Evolutionary conservation across 2,888 invertebrate genomes (phyloP).

Genomic region (Stenotaenia linearis): DNA sequence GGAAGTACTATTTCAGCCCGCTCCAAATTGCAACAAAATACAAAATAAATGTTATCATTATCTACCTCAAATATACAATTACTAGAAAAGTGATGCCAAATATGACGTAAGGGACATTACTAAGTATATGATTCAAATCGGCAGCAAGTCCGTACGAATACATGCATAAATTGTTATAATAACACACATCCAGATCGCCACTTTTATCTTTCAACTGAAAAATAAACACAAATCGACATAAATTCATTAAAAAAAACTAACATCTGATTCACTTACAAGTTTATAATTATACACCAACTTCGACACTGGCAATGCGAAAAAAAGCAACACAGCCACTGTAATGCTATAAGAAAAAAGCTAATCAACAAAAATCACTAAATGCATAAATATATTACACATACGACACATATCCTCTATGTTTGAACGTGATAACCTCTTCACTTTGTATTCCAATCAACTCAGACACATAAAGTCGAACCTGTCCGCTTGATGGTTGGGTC

Average conservation of each 20-base stretch:
- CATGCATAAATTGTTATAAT: slow-evolving; percentile 82
- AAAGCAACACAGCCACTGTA: neutral
- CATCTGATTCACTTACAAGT: neutral
- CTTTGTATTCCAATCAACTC: neutral
- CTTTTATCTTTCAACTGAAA: slow-evolving; percentile 51
- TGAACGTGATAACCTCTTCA: neutral
- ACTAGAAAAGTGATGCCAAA: slow-evolving; percentile 72
- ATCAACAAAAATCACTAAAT: neutral
- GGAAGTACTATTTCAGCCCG: too few species aligned
- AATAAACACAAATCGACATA: neutral
- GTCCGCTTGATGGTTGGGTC: neutral
- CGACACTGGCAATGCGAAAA: neutral
- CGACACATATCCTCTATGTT: neutral
- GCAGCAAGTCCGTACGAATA: slow-evolving; percentile 68
- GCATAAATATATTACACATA: neutral
- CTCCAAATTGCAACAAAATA: too few species aligned
- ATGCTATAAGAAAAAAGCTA: neutral
- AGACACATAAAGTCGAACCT: neutral
- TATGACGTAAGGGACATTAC: slow-evolving; percentile 73
- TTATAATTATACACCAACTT: neutral
- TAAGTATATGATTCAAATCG: slow-evolving; percentile 81
- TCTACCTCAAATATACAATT: slow-evolving; percentile 57
- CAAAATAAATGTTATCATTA: neutral
- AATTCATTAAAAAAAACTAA: neutral
- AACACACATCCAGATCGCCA: slow-evolving; percentile 81